phyloP scores from a whole-genome alignment of 2,797 vertebrate species.

The Gymnocypris eckloni region DNA sequence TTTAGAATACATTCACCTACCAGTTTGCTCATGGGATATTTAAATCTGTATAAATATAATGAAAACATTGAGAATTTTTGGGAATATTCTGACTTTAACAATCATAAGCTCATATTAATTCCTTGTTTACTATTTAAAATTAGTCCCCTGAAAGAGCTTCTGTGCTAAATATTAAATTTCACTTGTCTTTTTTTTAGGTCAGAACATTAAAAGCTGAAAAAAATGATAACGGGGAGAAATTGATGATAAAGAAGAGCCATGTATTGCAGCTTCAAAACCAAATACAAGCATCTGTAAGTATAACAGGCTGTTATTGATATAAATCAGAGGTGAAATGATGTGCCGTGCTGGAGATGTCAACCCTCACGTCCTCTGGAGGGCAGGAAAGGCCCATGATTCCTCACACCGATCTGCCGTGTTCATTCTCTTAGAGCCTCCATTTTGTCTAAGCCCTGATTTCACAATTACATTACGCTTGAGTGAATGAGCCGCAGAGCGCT shows the following conservation, averaged over 20 bases:
- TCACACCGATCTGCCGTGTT: conserved; percentile 45
- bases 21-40: neutral
- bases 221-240: conserved; percentile 61
- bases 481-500: conserved; percentile 26
- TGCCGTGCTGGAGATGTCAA: conserved; percentile 33
- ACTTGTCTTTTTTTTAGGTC: conserved; percentile 64
- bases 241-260: conserved; percentile 54
- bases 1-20: neutral
- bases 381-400: conserved; percentile 61
- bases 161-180: neutral
- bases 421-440: conserved; percentile 51
- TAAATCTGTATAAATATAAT: neutral
- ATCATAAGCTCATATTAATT: no score
- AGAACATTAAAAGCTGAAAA: conserved; percentile 66
- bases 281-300: conserved; percentile 72
- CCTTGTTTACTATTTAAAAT: neutral
- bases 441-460: conserved; percentile 54
- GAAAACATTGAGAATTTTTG: neutral
- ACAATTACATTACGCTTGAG: conserved; percentile 46
- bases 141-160: neutral
- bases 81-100: neutral
- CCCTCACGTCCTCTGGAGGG: conserved; percentile 63
- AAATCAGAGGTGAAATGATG: conserved; percentile 21
- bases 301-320: neutral
- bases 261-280: conserved; percentile 61